Evolutionary conservation across 1,140 invertebrate species (phyloP).

Genomic region (Agraylea sexmaculata): DNA sequence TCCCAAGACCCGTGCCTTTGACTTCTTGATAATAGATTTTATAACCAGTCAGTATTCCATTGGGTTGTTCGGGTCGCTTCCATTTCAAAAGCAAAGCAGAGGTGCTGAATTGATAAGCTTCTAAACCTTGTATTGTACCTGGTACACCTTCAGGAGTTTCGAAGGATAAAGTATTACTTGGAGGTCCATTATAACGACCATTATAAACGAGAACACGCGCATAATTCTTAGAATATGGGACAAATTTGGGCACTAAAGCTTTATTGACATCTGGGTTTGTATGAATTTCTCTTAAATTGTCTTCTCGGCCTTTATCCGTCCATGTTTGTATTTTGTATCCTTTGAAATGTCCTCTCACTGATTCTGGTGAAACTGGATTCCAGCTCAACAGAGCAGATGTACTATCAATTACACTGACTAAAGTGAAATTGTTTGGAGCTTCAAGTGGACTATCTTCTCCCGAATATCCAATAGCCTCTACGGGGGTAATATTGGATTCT

Average conservation of each 20-base stretch:
- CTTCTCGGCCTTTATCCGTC: slow-evolving; percentile 70
- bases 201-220: slow-evolving; percentile 86
- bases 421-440: slow-evolving; percentile 74
- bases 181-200: slow-evolving; percentile 78
- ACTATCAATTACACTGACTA: slow-evolving; percentile 58
- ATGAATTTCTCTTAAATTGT: slow-evolving; percentile 64
- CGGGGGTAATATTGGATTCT: slow-evolving; percentile 69
- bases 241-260: slow-evolving; percentile 72
- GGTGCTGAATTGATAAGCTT: slow-evolving; percentile 76
- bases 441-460: slow-evolving; percentile 84
- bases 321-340: slow-evolving; percentile 95
- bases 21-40: slow-evolving; percentile 83
- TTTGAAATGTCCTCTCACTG: slow-evolving; percentile 80
- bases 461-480: slow-evolving; percentile 81
- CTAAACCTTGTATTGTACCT: slow-evolving; percentile 70
- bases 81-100: slow-evolving; percentile 81
- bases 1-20: slow-evolving; percentile 53
- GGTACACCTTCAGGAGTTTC: slow-evolving; percentile 88
- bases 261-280: slow-evolving; percentile 60
- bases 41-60: slow-evolving; percentile 88
- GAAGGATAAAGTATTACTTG: slow-evolving; percentile 73
- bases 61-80: slow-evolving; percentile 85
- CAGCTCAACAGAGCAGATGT: slow-evolving; percentile 73
- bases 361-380: slow-evolving; percentile 64
- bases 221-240: slow-evolving; percentile 81